Base-by-base conservation (phyloP, 2,888 invertebrate genomes). In the Ormia ochracea region DNA sequence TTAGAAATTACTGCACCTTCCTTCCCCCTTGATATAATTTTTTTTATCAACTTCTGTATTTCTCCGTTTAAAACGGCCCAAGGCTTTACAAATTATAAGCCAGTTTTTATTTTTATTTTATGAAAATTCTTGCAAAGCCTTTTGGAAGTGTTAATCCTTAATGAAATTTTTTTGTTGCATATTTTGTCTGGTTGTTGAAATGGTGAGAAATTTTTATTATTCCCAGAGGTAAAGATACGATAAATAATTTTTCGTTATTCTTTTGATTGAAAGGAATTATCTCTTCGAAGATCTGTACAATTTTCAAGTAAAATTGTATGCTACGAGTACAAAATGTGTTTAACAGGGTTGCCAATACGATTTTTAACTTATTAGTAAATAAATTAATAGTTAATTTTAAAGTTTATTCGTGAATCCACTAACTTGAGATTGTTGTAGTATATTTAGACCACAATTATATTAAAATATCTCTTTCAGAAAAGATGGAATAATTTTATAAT, bases 231-330 rank as follows among this genome's bases (percentile, higher is more conserved):
- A 21, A 28, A 50, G 56, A 41, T 5, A 31, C 23, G 31, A 78
- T 73, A 73, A 68, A 78, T 78, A 48, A 61, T 68, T 63, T 52
- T 69, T 43, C n/a, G 68, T 54, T 54, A 69, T 69, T 69, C 61
- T 38, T 54, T 68, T 69, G 75, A 76, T 69, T 68, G 75, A 73
- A 65, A 72, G 43, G 36, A 73, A 73, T 38, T 73, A 73, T 73
- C 50, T 59, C 6, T 31, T 43, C 17, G 36, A 77, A 65, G 54
- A 59, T 65, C 54, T 66, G n/a, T 72, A 45, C 23, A 72, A 72
- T 45, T 61, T 77, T 68, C 28, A 23, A 48, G 12, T 38, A 38
- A 52, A 78, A 78, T 68, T 61, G 61, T 54, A 72, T 33, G 72
- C 73, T 73, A n/a, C n/a, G n/a, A n/a, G n/a, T n/a, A 54, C 21